A percentile compares a stretch with the other conserved stretches of the same genome.
phyloP scores from a whole-genome alignment of 2,113 vertebrate species.

The Sceloporus tristichus region DNA sequence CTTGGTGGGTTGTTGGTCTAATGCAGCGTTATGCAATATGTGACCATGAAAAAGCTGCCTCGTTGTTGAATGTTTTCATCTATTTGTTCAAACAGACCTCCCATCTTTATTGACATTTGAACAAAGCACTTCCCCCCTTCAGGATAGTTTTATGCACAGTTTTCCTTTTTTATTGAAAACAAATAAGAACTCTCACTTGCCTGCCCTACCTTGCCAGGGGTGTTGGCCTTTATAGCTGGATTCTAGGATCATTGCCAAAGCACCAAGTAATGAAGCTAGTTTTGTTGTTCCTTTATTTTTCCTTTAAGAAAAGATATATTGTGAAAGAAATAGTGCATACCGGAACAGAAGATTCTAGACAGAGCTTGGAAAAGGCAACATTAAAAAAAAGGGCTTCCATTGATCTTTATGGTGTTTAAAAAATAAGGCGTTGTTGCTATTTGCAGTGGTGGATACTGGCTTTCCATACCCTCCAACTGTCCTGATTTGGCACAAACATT shows the following conservation, averaged over 20 bases:
- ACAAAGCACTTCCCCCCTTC: not conserved
- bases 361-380: no score
- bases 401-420: no score
- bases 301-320: not conserved
- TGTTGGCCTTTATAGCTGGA: not conserved
- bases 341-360: not conserved
- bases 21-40: not conserved
- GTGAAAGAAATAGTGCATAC: not conserved
- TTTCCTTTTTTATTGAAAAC: not conserved
- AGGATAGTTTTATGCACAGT: not conserved
- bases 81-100: not conserved
- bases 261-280: no score
- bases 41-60: not conserved
- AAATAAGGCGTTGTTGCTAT: no score
- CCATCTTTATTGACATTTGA: not conserved
- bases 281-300: no score
- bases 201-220: not conserved
- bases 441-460: no score
- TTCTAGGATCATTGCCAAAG: not conserved
- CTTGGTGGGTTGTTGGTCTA: not conserved
- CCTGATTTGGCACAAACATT: no score
- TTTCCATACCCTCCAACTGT: no score
- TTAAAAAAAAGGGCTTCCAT: no score
- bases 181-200: not conserved
- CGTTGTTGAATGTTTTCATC: not conserved